phyloP scores from a whole-genome alignment of 2,888 invertebrate genomes.

The Tenthredo scrophulariae region DNA sequence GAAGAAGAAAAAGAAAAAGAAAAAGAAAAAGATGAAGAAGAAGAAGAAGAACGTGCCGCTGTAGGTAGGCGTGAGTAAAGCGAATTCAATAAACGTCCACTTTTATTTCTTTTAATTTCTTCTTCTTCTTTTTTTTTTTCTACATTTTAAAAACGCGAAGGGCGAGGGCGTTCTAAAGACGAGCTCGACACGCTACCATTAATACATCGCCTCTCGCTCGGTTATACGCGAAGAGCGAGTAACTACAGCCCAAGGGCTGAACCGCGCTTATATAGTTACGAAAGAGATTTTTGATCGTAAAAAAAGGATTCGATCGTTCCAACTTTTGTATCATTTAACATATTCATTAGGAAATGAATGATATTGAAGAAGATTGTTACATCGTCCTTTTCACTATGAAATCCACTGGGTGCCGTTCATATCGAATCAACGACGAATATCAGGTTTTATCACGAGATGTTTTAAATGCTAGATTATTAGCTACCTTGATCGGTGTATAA shows the following conservation, averaged over 20 bases:
- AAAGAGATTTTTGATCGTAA: background rate
- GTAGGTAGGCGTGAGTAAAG: conserved; percentile 3
- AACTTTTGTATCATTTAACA: no score
- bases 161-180: conserved; percentile 28
- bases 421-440: background rate
- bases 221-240: background rate
- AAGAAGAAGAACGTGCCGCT: background rate
- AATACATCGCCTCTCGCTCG: conserved; percentile 42
- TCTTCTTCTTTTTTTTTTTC: background rate
- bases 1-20: no score
- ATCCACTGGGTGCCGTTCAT: no score
- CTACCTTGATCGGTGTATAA: background rate
- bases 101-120: conserved; percentile 34
- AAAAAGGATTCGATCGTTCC: background rate
- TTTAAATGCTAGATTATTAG: background rate
- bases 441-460: background rate
- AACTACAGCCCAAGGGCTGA: background rate
- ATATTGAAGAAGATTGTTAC: no score
- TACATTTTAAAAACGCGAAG: conserved; percentile 7
- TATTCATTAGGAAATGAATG: no score
- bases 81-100: conserved; percentile 51
- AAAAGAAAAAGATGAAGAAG: background rate
- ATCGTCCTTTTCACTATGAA: no score
- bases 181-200: conserved; percentile 46
- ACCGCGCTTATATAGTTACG: background rate